A percentile compares a stretch with the other conserved stretches of the same genome.
Conservation (phyloP, 2,113 vertebrate species). For the Psittacus erithacus region DNA sequence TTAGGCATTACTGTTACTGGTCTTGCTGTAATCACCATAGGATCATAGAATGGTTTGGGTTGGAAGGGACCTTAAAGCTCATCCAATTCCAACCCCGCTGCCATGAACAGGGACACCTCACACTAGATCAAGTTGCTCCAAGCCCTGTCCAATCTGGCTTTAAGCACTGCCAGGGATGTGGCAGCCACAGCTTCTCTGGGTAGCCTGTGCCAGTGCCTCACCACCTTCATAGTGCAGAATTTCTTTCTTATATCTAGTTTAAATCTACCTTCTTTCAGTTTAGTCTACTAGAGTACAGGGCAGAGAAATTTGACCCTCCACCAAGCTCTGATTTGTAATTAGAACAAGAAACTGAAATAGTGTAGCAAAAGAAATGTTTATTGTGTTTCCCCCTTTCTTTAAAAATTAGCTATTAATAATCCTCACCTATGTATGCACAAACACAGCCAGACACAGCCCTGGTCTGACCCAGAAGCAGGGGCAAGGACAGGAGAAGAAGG, state of each 20-base stretch:
- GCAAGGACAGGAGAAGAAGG: neutral
- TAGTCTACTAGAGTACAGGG: neutral
- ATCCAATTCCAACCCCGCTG: neutral
- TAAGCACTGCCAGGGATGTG: neutral
- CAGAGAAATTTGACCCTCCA: neutral
- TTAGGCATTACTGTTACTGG: neutral
- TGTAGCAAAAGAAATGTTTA: rapidly evolving
- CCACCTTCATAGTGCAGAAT: neutral
- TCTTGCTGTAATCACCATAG: neutral
- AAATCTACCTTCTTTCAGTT: neutral
- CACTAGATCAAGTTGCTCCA: neutral
- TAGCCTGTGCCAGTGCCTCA: neutral
- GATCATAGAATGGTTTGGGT: neutral
- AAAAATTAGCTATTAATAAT: neutral
- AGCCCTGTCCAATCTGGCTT: neutral
- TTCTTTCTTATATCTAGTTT: neutral
- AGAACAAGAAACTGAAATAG: neutral
- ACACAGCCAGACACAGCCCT: neutral
- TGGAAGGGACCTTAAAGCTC: neutral
- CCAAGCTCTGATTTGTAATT: neutral
- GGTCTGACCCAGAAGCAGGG: neutral
- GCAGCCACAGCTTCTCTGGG: neutral
- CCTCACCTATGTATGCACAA: neutral
- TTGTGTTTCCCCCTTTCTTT: neutral
- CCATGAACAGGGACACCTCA: neutral